Evolutionary conservation across 2,113 vertebrate species (phyloP).

Genomic region (Donacobius atricapilla): DNA sequence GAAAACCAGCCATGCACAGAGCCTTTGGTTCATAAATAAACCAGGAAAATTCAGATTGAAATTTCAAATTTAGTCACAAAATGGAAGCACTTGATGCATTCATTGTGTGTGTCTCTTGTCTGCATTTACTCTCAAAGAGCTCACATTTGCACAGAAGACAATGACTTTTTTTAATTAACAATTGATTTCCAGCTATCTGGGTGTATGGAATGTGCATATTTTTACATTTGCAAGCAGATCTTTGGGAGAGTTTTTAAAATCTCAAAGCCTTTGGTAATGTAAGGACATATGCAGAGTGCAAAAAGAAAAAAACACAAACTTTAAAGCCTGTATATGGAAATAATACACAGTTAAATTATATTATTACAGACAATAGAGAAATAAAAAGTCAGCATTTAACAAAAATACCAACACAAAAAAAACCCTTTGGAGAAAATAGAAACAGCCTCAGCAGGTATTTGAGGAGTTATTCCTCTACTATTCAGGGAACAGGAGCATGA

Average conservation of each 20-base stretch:
- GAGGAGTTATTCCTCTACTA: neutral
- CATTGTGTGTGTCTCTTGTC: neutral
- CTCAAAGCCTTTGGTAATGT: neutral
- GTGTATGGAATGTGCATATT: neutral
- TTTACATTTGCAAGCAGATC: neutral
- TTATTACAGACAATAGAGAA: neutral
- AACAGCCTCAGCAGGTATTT: neutral
- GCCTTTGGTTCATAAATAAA: neutral
- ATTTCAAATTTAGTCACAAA: neutral
- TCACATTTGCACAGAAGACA: neutral
- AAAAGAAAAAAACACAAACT: neutral
- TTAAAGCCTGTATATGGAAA: neutral
- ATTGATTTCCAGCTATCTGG: neutral
- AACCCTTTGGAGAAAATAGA: neutral
- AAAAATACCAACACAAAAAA: neutral
- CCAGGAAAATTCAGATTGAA: neutral
- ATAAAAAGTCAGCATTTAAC: neutral
- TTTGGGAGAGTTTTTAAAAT: neutral
- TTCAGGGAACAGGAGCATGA: neutral
- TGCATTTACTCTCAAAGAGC: neutral
- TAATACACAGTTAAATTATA: neutral
- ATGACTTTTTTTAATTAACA: neutral
- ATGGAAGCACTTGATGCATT: neutral
- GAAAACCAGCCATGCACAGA: neutral
- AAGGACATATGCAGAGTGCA: neutral